phyloP scores from a whole-genome alignment of 2,888 invertebrate genomes.

The Sphaerophoria taeniata region DNA sequence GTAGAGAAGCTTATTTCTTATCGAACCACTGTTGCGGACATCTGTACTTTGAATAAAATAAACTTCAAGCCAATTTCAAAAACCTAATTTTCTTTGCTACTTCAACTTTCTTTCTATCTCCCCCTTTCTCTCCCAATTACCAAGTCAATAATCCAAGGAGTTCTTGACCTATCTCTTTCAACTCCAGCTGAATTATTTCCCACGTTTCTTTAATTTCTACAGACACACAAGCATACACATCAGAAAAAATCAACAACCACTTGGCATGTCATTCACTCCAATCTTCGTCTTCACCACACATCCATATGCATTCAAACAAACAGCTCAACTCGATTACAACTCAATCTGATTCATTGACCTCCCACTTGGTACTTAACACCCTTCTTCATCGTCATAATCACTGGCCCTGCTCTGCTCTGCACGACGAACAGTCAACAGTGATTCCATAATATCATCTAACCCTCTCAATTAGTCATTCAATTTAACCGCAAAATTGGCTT shows the following conservation, averaged over 20 bases:
- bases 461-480: conserved; percentile 68
- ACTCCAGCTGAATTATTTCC: conserved; percentile 24
- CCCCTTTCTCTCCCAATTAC: background rate
- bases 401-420: background rate
- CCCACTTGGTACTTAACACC: conserved; percentile 21
- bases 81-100: too few species aligned
- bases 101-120: background rate
- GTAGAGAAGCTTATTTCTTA: too few species aligned
- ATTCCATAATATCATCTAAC: too few species aligned
- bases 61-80: too few species aligned
- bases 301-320: background rate
- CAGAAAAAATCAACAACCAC: conserved; percentile 28
- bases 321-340: conserved; percentile 46
- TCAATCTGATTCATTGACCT: conserved; percentile 61
- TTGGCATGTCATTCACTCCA: conserved; percentile 45
- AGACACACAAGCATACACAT: background rate
- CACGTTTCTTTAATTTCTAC: conserved; percentile 36
- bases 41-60: too few species aligned
- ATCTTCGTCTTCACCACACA: background rate
- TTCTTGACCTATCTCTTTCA: background rate
- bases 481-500: conserved; percentile 36
- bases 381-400: background rate
- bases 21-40: too few species aligned
- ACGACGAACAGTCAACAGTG: too few species aligned
- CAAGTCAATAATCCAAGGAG: background rate